Conservation (phyloP, 2,113 vertebrate genomes). For the Telmatochromis brachygnathus region DNA sequence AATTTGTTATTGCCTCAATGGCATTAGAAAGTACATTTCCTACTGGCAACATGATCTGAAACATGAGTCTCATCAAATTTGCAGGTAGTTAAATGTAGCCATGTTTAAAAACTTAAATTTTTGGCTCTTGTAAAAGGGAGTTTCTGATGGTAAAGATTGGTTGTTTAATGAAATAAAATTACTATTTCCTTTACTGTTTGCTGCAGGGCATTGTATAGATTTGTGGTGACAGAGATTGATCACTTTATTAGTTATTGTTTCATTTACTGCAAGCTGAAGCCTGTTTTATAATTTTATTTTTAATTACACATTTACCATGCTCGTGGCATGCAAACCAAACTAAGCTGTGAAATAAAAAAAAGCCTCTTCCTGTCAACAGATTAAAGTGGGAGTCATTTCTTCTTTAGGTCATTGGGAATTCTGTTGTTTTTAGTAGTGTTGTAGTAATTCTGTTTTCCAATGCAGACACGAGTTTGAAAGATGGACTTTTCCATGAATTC, state of each 20-base stretch:
- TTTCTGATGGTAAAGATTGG: background rate
- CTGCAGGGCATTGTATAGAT: background rate
- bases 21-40: background rate
- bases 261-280: background rate
- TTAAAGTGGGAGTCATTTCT: background rate
- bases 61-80: background rate
- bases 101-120: background rate
- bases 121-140: background rate
- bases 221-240: background rate
- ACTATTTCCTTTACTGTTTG: background rate
- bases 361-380: background rate
- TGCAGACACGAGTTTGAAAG: conserved; percentile 96
- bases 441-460: background rate
- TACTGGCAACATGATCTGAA: background rate
- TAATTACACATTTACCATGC: background rate
- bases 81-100: background rate
- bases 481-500: conserved; percentile 98
- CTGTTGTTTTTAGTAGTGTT: background rate
- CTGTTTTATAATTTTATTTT: background rate
- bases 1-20: background rate
- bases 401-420: background rate
- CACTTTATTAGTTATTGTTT: background rate
- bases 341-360: background rate
- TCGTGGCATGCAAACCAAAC: background rate
- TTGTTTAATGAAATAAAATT: background rate